Evolutionary conservation across 2,888 invertebrate species (phyloP).

Genomic region (Timema cristinae): DNA sequence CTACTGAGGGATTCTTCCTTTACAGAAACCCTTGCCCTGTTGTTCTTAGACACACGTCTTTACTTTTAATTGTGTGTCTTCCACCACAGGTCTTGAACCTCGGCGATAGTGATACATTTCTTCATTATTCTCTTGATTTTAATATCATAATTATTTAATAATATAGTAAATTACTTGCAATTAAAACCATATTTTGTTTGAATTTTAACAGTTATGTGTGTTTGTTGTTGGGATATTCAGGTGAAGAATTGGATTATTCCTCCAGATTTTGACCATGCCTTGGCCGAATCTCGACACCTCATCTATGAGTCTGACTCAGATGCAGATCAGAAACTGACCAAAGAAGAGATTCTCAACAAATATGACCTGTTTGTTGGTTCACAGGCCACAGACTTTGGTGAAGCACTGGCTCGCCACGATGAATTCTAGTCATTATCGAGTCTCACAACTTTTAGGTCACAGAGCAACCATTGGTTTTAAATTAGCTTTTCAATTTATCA

Average conservation of each 20-base stretch:
- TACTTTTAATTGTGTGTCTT: too few species aligned
- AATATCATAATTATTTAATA: too few species aligned
- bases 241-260: slow-evolving; percentile 90
- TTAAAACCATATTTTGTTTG: too few species aligned
- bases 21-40: too few species aligned
- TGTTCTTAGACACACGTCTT: too few species aligned
- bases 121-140: too few species aligned
- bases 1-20: too few species aligned
- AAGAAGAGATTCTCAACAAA: slow-evolving; percentile 86
- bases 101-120: too few species aligned
- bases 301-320: slow-evolving; percentile 92
- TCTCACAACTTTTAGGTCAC: not conserved
- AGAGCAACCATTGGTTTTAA: not conserved
- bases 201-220: too few species aligned
- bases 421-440: slow-evolving; percentile 65
- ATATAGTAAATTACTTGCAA: too few species aligned
- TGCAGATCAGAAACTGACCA: slow-evolving; percentile 84
- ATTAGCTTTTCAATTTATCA: too few species aligned
- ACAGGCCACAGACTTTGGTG: slow-evolving; percentile 98
- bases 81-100: too few species aligned
- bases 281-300: slow-evolving; percentile 93
- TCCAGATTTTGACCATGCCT: slow-evolving; percentile 93
- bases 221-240: slow-evolving; percentile 36
- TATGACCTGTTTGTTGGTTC: slow-evolving; percentile 98
- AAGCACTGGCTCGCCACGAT: slow-evolving; percentile 90